Base-by-base conservation (phyloP, 2,113 vertebrate species). In the Chroicocephalus ridibundus region DNA sequence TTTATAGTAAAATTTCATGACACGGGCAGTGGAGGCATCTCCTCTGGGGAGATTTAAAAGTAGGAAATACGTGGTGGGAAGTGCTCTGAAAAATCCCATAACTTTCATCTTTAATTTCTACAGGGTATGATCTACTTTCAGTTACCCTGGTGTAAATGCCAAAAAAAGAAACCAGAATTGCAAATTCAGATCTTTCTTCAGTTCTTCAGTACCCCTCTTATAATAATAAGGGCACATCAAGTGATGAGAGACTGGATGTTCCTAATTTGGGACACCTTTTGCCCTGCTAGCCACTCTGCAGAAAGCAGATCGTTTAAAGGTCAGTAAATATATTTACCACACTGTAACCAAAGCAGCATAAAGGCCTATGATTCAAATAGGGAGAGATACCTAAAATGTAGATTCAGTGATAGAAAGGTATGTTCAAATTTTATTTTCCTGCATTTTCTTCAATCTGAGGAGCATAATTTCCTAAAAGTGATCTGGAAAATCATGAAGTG, bases 51-150 rank as follows among this genome's bases (percentile, higher is more conserved):
- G 47, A 86, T 86, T 58, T 82, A 64, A 78, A 94, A 88, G 64
- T 52, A 92, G 51, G 88, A 94, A 93, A 86, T 74, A 62, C 10
- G 7, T 46, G 18, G 16, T 84, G 27, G 31, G 16, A 92, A 91
- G 36, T 49, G 25, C 77, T 86, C 80, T 89, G 84, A 82, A 93
- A 95, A 87, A 82, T 72, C 64, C 51, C 82, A 47, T 51, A 93
- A 84, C 55, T 96, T 95, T 77, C 68, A 84, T 93, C 74, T 96
- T 82, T 72, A 85, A 86, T 94, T 93, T 96, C 84, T 90, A 68
- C 54, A 87, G 65, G 44, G 34, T 86, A 65, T 68, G 58, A 96
- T 87, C 89, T 85, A 89, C 31, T 82, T 89, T 87, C 65, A 77
- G 47, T 72, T 86, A 93, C 75, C 34, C 60, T 83, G 40, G 57